Base-by-base conservation (phyloP, 2,113 vertebrate genomes). In the Brachirus orientalis region DNA sequence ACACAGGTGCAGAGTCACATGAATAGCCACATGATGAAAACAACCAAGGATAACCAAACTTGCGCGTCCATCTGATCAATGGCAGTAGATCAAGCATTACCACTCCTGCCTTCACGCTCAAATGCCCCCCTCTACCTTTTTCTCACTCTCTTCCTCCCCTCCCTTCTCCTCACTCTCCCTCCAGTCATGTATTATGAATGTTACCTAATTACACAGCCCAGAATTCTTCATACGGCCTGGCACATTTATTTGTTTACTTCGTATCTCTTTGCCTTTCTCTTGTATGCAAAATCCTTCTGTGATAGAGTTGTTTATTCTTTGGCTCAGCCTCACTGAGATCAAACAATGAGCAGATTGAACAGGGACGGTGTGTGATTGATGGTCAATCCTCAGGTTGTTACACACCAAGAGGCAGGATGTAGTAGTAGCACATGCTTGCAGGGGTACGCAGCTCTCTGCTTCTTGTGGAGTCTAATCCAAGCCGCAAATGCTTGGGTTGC, bases 131-230 rank as follows among this genome's bases (percentile, higher is more conserved):
- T 52, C 54, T 56, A 73, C 74, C 72, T 78, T 75, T 69, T 65
- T 33, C 28, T 54, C 69, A 35, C 17, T 45, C 17, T 40, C 47
- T 12, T 22, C 38, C 64, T 41, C 52, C 35, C 10, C 36, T 33
- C 35, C 45, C 52, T 38, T 12, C 36, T 33, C 35, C 45, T 35
- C 54, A 53, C 72, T 68, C 70, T 86, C 77, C 71, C 77, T 72
- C 63, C 43, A 71, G 86, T 89, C 89, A 91, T 93, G 90, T 89
- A 87, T 91, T 89, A 92, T 92, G 88, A 92, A 93, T 88, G 86
- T 82, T 72, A 76, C 83, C 83, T 91, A 90, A 92, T 93, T 93
- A 92, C 86, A 47, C 75, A 71, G 76, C 88, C 83, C 79, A 67
- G 82, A 84, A 88, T 88, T 88, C 82, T 69, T 88, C 84, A 81